Evolutionary conservation across 2,113 vertebrate genomes (phyloP).

Genomic region (Orthonyx spaldingii): DNA sequence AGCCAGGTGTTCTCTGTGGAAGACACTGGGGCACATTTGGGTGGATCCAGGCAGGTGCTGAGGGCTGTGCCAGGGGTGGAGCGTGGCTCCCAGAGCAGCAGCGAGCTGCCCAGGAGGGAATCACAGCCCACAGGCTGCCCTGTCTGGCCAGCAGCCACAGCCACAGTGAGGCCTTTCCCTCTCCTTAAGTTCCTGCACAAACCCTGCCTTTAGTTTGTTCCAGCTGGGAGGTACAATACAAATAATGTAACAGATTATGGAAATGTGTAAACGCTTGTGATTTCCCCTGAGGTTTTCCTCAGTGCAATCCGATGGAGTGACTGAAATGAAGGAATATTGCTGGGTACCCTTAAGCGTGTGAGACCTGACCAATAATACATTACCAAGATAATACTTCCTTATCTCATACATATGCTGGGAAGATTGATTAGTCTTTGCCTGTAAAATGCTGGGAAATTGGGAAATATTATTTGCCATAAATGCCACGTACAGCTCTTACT

Average conservation of each 20-base stretch:
- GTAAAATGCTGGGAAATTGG: background rate
- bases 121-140: background rate
- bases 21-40: accelerated
- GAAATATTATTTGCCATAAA: constrained; percentile 3
- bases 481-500: background rate
- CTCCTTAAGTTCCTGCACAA: background rate
- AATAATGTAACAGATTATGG: background rate
- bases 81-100: background rate
- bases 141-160: background rate
- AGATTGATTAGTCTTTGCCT: constrained; percentile 32
- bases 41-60: background rate
- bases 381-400: constrained; percentile 7
- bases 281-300: background rate
- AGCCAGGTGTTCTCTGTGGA: background rate
- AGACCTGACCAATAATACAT: constrained; percentile 10
- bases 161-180: background rate
- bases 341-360: background rate
- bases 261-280: background rate
- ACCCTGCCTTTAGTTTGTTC: background rate
- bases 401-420: background rate
- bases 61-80: background rate
- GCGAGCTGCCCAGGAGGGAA: background rate
- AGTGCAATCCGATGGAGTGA: background rate
- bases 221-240: background rate
- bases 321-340: background rate